Base-by-base conservation (phyloP, 2,113 vertebrate genomes). In the Passerina amoena region DNA sequence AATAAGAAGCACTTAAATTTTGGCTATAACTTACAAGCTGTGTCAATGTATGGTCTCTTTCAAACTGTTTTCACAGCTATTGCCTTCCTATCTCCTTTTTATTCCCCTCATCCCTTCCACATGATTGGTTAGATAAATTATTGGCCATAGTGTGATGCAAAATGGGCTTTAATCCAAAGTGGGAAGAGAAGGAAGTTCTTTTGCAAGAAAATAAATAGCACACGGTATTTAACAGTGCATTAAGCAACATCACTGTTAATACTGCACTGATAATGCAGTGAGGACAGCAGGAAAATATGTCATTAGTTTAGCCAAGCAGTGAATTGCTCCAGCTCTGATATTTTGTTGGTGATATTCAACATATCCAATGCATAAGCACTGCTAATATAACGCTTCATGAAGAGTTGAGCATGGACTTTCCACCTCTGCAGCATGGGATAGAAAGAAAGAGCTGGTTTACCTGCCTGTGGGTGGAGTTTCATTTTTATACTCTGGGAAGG, bases 201-300 rank as follows among this genome's bases (percentile, higher is more conserved):
- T 42, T 86, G 64, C 31, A 73, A 86, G 91, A 91, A 86, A 94
- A 90, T 91, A 95, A 92, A 85, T 79, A 92, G 70, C 54, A 60
- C 5, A 9, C 31, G 11, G 14, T 80, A 82, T 87, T 88, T 94
- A 94, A 88, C 86, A 86, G 82, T 66, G 79, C 75, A 73, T 95
- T 96, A 93, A 87, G 37, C 70, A 85, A 28, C 3, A 8, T 56
- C 45, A 33, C 60, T 68, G n/a, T 78, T 89, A 54, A 69, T 69
- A 59, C 38, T 76, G 30, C 22, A 5, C 70, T 86, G 51, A 50
- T 90, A 82, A 69, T 38, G 44, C 40, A 63, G 54, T 30, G 82
- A 73, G 54, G 94, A 91, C 70, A 60, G 82, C 59, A 91, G 73
- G 59, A 79, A 94, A 69, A 85, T 57, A 37, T 68, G 53, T 61